Base-by-base conservation (phyloP, 2,113 vertebrate genomes). In the Corvus moneduloides region DNA sequence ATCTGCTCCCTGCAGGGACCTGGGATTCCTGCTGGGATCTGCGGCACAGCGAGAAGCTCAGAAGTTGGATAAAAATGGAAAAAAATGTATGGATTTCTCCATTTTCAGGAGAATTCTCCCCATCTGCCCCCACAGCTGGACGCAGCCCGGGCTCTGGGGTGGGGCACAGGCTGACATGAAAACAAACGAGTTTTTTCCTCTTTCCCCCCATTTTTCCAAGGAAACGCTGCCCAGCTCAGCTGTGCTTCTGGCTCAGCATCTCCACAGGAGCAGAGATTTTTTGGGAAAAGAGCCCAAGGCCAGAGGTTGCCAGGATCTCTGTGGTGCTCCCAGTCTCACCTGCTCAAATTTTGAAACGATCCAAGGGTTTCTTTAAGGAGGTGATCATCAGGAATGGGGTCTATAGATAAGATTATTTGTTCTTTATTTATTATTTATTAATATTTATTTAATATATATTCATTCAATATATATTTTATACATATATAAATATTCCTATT, bases 171-270 rank as follows among this genome's bases (percentile, higher is more conserved):
- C 26, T 32, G 54, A 43, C 49, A 24, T 17, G 8, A 17, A 66
- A 66, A 79, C 5, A 71, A 51, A n/a, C 1, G 18, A 3, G 8
- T 16, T 37, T 56, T 41, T 46, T 14, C 2, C 1, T 3, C 32
- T n/a, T 6, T 1, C 0, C 0, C 7, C 3, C 6, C 7, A 2
- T 72, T 68, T 63, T 75, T 7, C 24, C 24, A 24, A 17, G 37
- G 44, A 51, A 89, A 55, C 6, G 1, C 28, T 78, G 49, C 32
- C 35, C 44, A 49, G n/a, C 8, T 23, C 13, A 0, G 43, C 10
- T 43, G 16, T 16, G 15, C 8, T 4, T 58, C 79, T 33, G 59
- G 54, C 32, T 39, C 71, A 52, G 28, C 39, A 63, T 8, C 55
- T 55, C 33, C 66, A 11, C 2, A 23, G 39, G 21, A 33, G 6